A percentile compares a stretch with the other conserved stretches of the same genome.
phyloP scores from a whole-genome alignment of 2,888 invertebrate genomes.

The Dermolepida albohirtum region DNA sequence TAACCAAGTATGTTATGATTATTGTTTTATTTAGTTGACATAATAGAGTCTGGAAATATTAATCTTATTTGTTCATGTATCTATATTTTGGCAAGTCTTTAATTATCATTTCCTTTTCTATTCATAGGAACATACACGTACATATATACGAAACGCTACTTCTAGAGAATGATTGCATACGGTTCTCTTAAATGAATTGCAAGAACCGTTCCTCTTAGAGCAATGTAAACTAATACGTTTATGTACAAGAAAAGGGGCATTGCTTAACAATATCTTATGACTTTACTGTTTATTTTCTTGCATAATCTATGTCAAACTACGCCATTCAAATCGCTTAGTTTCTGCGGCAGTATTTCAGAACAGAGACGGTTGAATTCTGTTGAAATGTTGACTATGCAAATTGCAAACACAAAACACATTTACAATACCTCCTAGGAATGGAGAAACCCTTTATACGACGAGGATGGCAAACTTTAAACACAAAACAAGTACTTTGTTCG shows the following conservation, averaged over 20 bases:
- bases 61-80: too few relatives aligned
- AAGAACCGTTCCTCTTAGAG: not conserved
- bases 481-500: constrained; percentile 20
- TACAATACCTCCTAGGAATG: constrained; percentile 18
- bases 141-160: too few relatives aligned
- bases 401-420: constrained; percentile 30
- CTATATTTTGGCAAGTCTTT: too few relatives aligned
- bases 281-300: constrained; percentile 13
- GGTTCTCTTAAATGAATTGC: too few relatives aligned
- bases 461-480: constrained; percentile 23
- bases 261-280: constrained; percentile 25
- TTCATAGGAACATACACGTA: too few relatives aligned
- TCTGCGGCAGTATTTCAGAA: not conserved
- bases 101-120: too few relatives aligned
- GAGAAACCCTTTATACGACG: constrained; percentile 20
- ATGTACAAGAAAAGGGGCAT: constrained; percentile 7
- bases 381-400: constrained; percentile 31
- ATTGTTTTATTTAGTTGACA: too few relatives aligned
- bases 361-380: not conserved
- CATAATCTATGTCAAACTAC: constrained; percentile 21
- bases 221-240: constrained; percentile 7
- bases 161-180: too few relatives aligned
- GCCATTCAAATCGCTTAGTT: constrained; percentile 23
- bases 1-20: too few relatives aligned
- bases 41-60: too few relatives aligned